Percentiles rank a stretch among this genome's conserved stretches.
phyloP scores from a whole-genome alignment of 2,888 invertebrate species.

The Melanchra persicariae region DNA sequence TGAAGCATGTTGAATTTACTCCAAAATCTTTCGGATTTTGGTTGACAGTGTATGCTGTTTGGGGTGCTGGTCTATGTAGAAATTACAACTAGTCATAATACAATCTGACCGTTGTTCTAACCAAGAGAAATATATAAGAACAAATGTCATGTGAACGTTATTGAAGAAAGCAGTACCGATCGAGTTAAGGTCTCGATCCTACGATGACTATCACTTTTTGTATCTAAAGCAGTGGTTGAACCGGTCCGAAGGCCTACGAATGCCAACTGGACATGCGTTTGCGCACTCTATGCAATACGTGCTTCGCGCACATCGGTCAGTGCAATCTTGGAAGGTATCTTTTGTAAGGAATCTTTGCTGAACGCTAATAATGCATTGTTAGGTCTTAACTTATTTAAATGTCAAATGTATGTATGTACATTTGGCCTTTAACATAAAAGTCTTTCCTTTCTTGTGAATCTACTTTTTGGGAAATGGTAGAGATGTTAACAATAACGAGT shows the following conservation, averaged over 20 bases:
- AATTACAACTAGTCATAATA: constrained; percentile 16
- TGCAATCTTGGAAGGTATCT: constrained; percentile 62
- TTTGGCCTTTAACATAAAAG: neutral
- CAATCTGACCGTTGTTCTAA: constrained; percentile 16
- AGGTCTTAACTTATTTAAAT: constrained; percentile 21
- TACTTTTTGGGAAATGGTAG: neutral
- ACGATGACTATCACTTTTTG: constrained; percentile 83
- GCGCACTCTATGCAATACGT: constrained; percentile 58
- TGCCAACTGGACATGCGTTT: constrained; percentile 70
- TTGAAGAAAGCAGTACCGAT: constrained; percentile 69
- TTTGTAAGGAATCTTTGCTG: constrained; percentile 43
- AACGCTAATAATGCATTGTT: constrained; percentile 37
- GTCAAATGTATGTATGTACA: neutral
- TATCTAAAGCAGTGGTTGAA: constrained; percentile 75
- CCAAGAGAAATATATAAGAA: constrained; percentile 25
- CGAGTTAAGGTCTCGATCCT: constrained; percentile 72
- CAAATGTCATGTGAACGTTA: constrained; percentile 39
- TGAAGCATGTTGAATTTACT: neutral
- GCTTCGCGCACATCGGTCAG: constrained; percentile 60
- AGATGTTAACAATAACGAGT: neutral
- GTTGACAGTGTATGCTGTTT: too few relatives aligned
- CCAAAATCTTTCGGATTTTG: neutral
- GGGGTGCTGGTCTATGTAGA: neutral
- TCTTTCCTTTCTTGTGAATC: too few relatives aligned
- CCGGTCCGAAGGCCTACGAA: constrained; percentile 78